Percentiles rank a stretch among this genome's conserved stretches.
Evolutionary conservation across 2,888 invertebrate genomes (phyloP).

Genomic region (Pterostichus niger): DNA sequence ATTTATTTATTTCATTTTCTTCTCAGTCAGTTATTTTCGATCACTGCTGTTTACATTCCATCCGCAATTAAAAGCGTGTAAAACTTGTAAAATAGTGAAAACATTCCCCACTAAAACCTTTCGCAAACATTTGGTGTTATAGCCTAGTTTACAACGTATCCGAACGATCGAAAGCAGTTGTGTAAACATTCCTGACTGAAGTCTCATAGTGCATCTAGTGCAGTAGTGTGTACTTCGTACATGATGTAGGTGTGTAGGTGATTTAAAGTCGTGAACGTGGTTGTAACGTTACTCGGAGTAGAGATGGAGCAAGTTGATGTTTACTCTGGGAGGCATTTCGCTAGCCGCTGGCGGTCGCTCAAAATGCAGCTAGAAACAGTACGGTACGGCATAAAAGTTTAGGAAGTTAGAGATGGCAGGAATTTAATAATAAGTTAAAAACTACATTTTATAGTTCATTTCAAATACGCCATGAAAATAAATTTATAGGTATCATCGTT

Average conservation of each 20-base stretch:
- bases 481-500: too few relatives aligned
- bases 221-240: neutral
- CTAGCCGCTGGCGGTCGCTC: neutral
- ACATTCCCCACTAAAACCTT: too few relatives aligned
- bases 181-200: slow-evolving; percentile 1
- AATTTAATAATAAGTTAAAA: too few relatives aligned
- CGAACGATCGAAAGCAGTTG: neutral
- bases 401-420: neutral
- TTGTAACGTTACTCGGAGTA: neutral
- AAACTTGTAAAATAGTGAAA: too few relatives aligned
- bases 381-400: neutral
- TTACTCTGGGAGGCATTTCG: slow-evolving; percentile 11
- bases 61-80: too few relatives aligned
- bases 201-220: neutral
- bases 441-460: too few relatives aligned
- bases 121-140: neutral
- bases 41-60: neutral
- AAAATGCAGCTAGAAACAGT: neutral
- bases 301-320: neutral
- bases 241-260: slow-evolving; percentile 1
- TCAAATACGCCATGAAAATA: too few relatives aligned
- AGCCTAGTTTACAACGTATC: slow-evolving; percentile 1
- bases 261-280: slow-evolving; percentile 12
- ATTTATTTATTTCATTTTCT: neutral
- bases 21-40: neutral